These are phyloP conservation scores for Microcebus tavaratra DNA, from an alignment of 2,113 vertebrate genomes.

Conservation along the genomic window DNA sequence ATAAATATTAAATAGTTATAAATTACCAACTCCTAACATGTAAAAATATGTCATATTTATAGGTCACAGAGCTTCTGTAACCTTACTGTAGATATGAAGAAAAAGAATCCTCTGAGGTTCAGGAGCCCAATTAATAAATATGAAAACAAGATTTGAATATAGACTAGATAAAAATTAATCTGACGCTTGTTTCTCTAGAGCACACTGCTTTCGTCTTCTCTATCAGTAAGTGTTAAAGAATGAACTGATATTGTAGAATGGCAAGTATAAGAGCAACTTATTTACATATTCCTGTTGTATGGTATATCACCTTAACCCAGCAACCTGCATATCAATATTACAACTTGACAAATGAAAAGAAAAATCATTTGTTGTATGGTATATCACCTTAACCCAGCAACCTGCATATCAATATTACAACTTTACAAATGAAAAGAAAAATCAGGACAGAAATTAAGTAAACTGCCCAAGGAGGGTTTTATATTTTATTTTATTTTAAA, in stretches of 20 bases:
- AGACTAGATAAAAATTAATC: not conserved
- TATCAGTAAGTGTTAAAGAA: not conserved
- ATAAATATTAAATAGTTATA: not conserved
- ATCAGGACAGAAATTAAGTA: constrained; percentile 38
- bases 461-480: constrained; percentile 27
- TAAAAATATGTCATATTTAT: not conserved
- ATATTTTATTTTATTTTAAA: constrained; percentile 2
- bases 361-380: not conserved
- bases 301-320: not conserved
- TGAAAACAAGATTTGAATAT: not conserved
- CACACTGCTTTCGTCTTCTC: not conserved
- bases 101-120: not conserved
- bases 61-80: not conserved
- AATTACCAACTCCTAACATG: not conserved
- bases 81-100: not conserved
- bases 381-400: not conserved
- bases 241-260: not conserved
- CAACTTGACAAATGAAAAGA: not conserved
- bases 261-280: not conserved
- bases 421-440: not conserved
- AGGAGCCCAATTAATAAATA: not conserved
- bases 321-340: not conserved
- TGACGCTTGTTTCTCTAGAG: not conserved
- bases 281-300: not conserved
- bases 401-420: not conserved